These are phyloP conservation scores for Arenicola marina DNA, from an alignment of 2,888 invertebrate species.

Conservation along the genomic window DNA sequence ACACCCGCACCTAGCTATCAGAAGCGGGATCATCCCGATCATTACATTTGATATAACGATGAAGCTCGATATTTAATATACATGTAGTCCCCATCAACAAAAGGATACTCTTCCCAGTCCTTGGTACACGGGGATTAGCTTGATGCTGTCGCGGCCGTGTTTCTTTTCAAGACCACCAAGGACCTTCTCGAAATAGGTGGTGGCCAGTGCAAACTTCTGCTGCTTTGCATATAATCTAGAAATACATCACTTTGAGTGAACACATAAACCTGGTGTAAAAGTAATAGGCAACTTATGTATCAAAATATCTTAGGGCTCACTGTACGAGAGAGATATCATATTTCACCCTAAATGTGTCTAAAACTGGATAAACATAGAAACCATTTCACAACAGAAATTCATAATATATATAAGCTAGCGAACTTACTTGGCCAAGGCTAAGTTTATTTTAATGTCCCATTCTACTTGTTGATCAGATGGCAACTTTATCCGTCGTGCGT, in stretches of 20 bases:
- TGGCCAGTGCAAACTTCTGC: slow-evolving; percentile 52
- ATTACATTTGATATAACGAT: background rate
- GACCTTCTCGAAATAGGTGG: slow-evolving; percentile 52
- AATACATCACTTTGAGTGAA: too few relatives aligned
- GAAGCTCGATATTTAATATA: background rate
- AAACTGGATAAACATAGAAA: too few relatives aligned
- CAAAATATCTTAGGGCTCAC: too few relatives aligned
- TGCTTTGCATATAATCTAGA: slow-evolving; percentile 49
- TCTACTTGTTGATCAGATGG: slow-evolving; percentile 47
- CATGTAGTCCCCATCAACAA: background rate
- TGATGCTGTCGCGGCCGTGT: slow-evolving; percentile 46
- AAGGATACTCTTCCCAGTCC: slow-evolving; percentile 44
- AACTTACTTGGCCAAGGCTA: slow-evolving; percentile 47
- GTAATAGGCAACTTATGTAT: too few relatives aligned
- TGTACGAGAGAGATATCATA: too few relatives aligned
- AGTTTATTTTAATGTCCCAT: slow-evolving; percentile 46
- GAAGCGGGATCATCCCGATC: too few relatives aligned
- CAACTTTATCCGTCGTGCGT: slow-evolving; percentile 49
- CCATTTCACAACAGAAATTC: too few relatives aligned
- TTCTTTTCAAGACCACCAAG: slow-evolving; percentile 45
- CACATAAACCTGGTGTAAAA: too few relatives aligned
- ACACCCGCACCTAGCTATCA: too few relatives aligned
- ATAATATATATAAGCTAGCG: background rate
- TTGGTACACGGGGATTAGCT: slow-evolving; percentile 51
- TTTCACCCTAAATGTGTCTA: too few relatives aligned